Evolutionary conservation across 2,113 vertebrate species (phyloP).

Genomic region (Engystomops pustulosus): DNA sequence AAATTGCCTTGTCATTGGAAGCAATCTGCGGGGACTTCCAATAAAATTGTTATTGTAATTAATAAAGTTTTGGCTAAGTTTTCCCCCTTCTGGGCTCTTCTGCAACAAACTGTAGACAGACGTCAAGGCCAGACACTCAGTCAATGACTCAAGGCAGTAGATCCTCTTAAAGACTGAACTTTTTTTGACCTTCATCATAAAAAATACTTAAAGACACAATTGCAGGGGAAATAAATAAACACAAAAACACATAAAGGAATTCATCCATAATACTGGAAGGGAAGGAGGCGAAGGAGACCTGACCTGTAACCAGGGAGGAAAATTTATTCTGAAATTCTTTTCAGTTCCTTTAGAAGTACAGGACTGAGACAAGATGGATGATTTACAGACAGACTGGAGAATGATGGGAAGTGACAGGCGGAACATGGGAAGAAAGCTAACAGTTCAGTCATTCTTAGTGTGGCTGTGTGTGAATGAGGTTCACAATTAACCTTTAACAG

Average conservation of each 20-base stretch:
- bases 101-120: background rate
- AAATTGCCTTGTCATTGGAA: background rate
- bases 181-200: slow-evolving; percentile 61
- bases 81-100: background rate
- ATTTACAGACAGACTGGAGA: slow-evolving; percentile 33
- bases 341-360: slow-evolving; percentile 6
- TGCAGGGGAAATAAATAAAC: slow-evolving; percentile 50
- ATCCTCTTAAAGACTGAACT: slow-evolving; percentile 34
- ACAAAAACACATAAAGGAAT: slow-evolving; percentile 63
- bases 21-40: background rate
- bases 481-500: background rate
- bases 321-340: slow-evolving; percentile 50
- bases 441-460: slow-evolving; percentile 12
- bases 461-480: background rate
- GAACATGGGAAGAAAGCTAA: slow-evolving; percentile 13
- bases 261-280: slow-evolving; percentile 45
- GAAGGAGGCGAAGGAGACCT: slow-evolving; percentile 25
- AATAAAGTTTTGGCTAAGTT: background rate
- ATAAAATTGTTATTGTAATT: background rate
- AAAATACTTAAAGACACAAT: slow-evolving; percentile 67
- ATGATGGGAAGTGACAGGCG: slow-evolving; percentile 42
- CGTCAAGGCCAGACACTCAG: slow-evolving; percentile 16
- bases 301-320: slow-evolving; percentile 37
- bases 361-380: slow-evolving; percentile 33
- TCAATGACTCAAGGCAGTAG: slow-evolving; percentile 52